A percentile compares a stretch with the other conserved stretches of the same genome.
phyloP scores from a whole-genome alignment of 92 coral and sea anemone genomes.

The Zoanthus solanderi region DNA sequence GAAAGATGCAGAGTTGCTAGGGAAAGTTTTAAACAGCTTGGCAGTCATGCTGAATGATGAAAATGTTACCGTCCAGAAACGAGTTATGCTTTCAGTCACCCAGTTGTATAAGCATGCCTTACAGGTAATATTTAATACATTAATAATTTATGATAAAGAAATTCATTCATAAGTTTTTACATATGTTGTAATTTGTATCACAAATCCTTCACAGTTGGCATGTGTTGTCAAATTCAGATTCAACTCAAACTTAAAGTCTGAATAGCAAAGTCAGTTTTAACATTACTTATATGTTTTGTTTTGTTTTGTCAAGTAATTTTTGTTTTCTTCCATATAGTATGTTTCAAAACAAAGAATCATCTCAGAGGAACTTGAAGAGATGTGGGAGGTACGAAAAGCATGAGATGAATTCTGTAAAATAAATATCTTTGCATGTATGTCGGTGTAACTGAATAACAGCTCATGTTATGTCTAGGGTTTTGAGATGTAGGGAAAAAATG shows the following conservation, averaged over 20 bases:
- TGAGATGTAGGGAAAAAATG: too few species aligned
- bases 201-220: too few species aligned
- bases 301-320: neutral
- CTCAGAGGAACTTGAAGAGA: slow-evolving; percentile 87
- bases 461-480: neutral
- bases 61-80: slow-evolving; percentile 94
- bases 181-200: neutral
- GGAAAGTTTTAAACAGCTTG: slow-evolving; percentile 85
- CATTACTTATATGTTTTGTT: neutral
- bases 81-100: slow-evolving; percentile 94
- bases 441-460: neutral
- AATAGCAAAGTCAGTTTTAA: too few species aligned
- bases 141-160: neutral
- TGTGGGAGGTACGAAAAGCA: slow-evolving; percentile 90
- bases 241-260: too few species aligned
- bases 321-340: slow-evolving; percentile 54
- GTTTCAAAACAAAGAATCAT: slow-evolving; percentile 92
- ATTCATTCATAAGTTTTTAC: neutral
- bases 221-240: too few species aligned
- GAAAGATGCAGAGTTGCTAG: slow-evolving; percentile 91
- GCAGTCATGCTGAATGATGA: slow-evolving; percentile 91
- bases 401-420: neutral
- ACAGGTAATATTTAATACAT: slow-evolving; percentile 66
- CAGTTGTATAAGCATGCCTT: slow-evolving; percentile 90
- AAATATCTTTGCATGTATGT: neutral